A percentile compares a stretch with the other conserved stretches of the same genome.
Conservation (phyloP, 2,113 vertebrate genomes). For the Cinclus mexicanus region DNA sequence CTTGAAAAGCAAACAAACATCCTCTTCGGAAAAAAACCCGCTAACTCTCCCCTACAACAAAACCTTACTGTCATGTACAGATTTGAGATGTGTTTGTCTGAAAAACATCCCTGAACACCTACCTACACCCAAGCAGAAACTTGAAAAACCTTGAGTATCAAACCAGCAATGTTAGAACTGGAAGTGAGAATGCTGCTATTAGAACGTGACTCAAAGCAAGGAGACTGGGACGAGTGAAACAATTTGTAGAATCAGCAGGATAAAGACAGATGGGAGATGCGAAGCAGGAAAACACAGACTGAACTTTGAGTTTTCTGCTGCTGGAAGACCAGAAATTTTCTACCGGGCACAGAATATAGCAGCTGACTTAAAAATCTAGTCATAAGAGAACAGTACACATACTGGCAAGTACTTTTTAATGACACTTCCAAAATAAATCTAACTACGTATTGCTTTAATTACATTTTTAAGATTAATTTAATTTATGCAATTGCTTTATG, state of each 20-base stretch:
- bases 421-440: constrained; percentile 18
- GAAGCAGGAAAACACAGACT: background rate
- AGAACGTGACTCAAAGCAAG: background rate
- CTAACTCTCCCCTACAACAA: background rate
- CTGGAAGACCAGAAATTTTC: background rate
- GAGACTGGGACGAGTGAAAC: accelerated
- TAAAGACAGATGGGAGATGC: background rate
- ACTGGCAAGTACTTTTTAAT: background rate
- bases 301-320: background rate
- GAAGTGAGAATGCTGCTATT: background rate
- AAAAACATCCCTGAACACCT: background rate
- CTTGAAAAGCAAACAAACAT: background rate
- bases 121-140: background rate
- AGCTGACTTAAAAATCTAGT: background rate
- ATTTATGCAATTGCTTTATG: constrained; percentile 13
- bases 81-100: background rate
- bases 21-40: background rate
- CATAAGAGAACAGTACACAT: background rate
- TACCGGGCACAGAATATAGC: background rate
- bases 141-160: background rate
- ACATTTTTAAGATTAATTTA: constrained; percentile 8
- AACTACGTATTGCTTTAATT: background rate
- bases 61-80: background rate
- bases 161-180: background rate
- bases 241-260: background rate